Evolutionary conservation across 2,888 invertebrate species (phyloP), one percentile per base, ranked within the genome.

Genomic region (Zeuzera pyrina): DNA sequence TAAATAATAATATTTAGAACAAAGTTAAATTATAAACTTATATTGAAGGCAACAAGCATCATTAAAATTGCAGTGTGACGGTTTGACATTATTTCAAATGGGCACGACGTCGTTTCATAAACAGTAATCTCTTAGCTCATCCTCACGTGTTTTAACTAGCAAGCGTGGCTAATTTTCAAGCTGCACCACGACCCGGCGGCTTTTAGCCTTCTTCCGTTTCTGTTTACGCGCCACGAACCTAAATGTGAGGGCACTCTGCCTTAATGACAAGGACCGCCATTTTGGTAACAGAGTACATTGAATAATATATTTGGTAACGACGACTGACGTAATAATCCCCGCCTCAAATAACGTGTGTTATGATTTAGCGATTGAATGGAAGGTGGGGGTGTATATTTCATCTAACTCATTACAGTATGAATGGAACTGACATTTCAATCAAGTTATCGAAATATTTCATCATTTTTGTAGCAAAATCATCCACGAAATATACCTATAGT

Each of bases 191-290:
- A 15, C 28, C 62, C 55, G 47, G 57, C 55, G 57, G 73, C 73
- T 74, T 72, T 73, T 69, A 74, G 67, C 68, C 57, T 70, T 74
- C 73, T 74, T 71, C 76, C 69, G 51, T 52, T 53, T 52, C 52
- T 65, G 67, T 70, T 68, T 61, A 66, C 67, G 69, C 67, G 64
- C 63, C 57, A 51, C 59, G 62, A 62, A 65, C 68, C 63, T 37
- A 35, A 40, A 38, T 40, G 37, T 40, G 68, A 73, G 70, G 68
- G 70, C 71, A 74, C 71, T 76, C 66, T 51, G 61, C 52, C 62
- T 70, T 74, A 76, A 74, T 74, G 73, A 73, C 68, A 64, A 60
- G 69, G 66, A 58, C 59, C 63, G 64, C 62, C 68, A 65, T 72
- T 70, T 69, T 52, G 60, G 65, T 64, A n/a, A n/a, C n/a, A n/a